Evolutionary conservation across 2,797 vertebrate genomes (phyloP), one percentile per base, ranked within the genome.

Genomic region (Hypotaenidia philippensis): DNA sequence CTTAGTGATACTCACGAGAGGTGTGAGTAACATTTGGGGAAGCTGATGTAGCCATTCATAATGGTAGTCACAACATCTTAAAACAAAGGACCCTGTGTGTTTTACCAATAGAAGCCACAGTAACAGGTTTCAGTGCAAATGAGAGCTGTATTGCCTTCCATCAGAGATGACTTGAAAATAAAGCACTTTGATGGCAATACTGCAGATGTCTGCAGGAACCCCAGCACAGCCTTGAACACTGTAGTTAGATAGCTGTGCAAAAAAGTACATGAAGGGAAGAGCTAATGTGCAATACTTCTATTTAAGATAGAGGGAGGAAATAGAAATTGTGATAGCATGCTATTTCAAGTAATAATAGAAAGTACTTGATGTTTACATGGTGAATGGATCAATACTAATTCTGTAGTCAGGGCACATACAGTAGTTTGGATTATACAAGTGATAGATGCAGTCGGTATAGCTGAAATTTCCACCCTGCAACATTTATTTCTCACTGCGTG

Each of bases 331-430:
- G 98, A 98, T 98, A 98, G 98, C 98, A 97, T 98, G 97, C 98
- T 98, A 98, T 98, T 98, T 98, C 98, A 98, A 98, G 98, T 98
- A 98, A 98, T 98, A 98, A 98, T 98, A 98, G 98, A 98, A 98
- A 97, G 97, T 97, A 98, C 97, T 98, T 98, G 98, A 97, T 98
- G 98, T 98, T 98, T 98, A 98, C 98, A 98, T 98, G 98, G 97
- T 96, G 98, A 98, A 98, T 98, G 97, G 98, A 98, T 98, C 98
- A 97, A 98, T 98, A 98, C 97, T 98, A 97, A 98, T 98, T 98
- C 97, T 97, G 98, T 98, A 98, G 98, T 98, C 98, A 90, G 96
- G 61, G 97, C 98, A 98, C 98, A 98, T 98, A 97, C 97, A 98
- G 97, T 97, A 97, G 97, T 97, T 98, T 98, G 98, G 98, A 98